These are phyloP conservation scores for Timema podura DNA, from an alignment of 2,888 invertebrate genomes.

Conservation along the genomic window DNA sequence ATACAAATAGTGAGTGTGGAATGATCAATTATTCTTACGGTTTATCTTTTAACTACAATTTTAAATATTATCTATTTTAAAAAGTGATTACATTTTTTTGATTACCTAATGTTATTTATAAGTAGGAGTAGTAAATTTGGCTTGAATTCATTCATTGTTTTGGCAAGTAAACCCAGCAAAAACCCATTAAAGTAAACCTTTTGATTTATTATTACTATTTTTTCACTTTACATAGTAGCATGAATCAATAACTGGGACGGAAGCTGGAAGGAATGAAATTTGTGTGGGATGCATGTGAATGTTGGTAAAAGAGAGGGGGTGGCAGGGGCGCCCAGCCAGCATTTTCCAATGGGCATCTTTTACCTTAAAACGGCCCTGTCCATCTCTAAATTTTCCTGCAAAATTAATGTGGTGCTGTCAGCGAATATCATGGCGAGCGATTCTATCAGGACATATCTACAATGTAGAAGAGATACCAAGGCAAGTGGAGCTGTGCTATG, in stretches of 20 bases:
- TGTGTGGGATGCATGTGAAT: not conserved
- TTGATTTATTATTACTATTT: not conserved
- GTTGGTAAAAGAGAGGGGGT: not conserved
- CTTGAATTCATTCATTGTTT: not conserved
- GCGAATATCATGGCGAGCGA: slow-evolving; percentile 12
- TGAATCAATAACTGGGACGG: not conserved
- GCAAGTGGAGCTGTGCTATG: slow-evolving; percentile 16
- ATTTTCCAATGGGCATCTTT: not conserved
- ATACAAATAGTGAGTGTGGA: not conserved
- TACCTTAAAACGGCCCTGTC: not conserved
- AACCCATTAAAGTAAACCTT: too few relatives aligned
- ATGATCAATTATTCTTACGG: not conserved
- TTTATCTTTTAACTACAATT: not conserved
- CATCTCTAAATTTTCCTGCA: not conserved
- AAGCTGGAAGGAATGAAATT: not conserved
- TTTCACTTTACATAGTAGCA: slow-evolving; percentile 8
- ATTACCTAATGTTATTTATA: not conserved
- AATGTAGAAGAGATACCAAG: slow-evolving; percentile 22
- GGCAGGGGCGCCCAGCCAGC: not conserved
- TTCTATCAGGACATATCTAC: slow-evolving; percentile 21
- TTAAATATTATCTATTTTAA: not conserved
- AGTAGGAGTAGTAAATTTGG: not conserved
- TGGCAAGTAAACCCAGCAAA: not conserved
- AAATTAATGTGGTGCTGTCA: slow-evolving; percentile 7
- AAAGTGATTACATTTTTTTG: not conserved